These are phyloP conservation scores for Laspeyria flexula DNA, from an alignment of 2,888 invertebrate genomes.

Conservation along the genomic window DNA sequence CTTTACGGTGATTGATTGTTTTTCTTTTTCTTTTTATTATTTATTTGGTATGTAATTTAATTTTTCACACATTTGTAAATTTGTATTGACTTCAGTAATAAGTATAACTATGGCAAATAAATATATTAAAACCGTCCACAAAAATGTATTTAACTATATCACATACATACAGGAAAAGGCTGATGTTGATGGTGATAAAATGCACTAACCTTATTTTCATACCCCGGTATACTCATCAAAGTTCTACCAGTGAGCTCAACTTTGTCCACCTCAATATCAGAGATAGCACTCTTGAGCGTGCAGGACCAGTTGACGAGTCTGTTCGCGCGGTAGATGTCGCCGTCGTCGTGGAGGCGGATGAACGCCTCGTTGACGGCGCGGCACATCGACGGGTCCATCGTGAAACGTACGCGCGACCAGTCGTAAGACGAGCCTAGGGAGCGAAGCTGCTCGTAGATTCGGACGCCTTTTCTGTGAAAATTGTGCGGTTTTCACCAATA, in stretches of 20 bases:
- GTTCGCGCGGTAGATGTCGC: conserved; percentile 96
- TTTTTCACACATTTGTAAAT: too few species aligned
- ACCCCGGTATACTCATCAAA: conserved; percentile 95
- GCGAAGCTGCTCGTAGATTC: conserved; percentile 93
- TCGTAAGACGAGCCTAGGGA: conserved; percentile 96
- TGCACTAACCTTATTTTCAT: conserved; percentile 88
- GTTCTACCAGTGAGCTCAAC: conserved; percentile 95
- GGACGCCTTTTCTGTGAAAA: conserved; percentile 88
- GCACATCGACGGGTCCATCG: conserved; percentile 97
- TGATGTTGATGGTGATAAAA: too few species aligned
- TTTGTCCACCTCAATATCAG: conserved; percentile 99
- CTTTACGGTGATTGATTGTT: too few species aligned
- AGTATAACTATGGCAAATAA: too few species aligned
- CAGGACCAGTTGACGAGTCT: conserved; percentile 99
- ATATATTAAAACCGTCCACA: too few species aligned
- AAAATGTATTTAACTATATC: too few species aligned
- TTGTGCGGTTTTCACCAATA: too few species aligned
- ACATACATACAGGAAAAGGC: too few species aligned
- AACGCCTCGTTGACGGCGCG: conserved; percentile 98
- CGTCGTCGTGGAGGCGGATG: conserved; percentile 94
- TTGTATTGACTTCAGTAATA: too few species aligned
- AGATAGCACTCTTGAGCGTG: conserved; percentile 97
- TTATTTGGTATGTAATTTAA: too few species aligned
- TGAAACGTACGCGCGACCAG: conserved; percentile 97
- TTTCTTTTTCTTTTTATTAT: too few species aligned